Percentiles rank a stretch among this genome's conserved stretches.
Evolutionary conservation across 2,113 vertebrate genomes (phyloP).

Genomic region (Zosterops borbonicus): DNA sequence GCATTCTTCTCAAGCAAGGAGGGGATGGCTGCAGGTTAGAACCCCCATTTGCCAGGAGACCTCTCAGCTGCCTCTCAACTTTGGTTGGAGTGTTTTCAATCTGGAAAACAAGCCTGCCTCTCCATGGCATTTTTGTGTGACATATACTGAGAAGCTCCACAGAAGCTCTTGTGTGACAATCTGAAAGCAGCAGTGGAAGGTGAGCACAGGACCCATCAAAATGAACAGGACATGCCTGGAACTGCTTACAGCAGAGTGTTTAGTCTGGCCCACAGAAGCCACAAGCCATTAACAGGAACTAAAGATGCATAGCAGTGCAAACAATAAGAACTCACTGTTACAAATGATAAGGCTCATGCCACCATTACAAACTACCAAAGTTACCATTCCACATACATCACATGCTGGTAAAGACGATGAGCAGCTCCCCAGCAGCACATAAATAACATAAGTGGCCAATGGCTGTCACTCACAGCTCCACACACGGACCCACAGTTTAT

Average conservation of each 20-base stretch:
- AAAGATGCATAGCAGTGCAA: neutral
- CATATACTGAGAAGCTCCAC: rapidly evolving
- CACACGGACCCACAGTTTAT: rapidly evolving
- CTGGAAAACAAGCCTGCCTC: neutral
- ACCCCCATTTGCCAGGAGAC: neutral
- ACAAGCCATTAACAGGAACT: neutral
- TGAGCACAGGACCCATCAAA: neutral
- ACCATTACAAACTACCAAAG: neutral
- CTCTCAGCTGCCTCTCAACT: neutral
- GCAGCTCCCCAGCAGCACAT: neutral
- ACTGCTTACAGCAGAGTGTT: neutral
- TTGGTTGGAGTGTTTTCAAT: neutral
- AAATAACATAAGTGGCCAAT: rapidly evolving
- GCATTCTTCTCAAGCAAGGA: neutral
- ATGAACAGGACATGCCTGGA: neutral
- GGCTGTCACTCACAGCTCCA: neutral
- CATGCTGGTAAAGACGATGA: neutral
- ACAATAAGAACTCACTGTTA: neutral
- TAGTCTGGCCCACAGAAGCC: neutral
- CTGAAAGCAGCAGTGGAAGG: neutral
- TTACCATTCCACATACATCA: neutral
- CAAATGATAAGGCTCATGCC: neutral
- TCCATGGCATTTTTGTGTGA: neutral
- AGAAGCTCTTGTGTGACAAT: neutral
- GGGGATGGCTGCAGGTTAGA: neutral